Evolutionary conservation across 1,140 invertebrate genomes (phyloP), one percentile per base, ranked within the genome.

Genomic region (Conopomorpha cramerella): DNA sequence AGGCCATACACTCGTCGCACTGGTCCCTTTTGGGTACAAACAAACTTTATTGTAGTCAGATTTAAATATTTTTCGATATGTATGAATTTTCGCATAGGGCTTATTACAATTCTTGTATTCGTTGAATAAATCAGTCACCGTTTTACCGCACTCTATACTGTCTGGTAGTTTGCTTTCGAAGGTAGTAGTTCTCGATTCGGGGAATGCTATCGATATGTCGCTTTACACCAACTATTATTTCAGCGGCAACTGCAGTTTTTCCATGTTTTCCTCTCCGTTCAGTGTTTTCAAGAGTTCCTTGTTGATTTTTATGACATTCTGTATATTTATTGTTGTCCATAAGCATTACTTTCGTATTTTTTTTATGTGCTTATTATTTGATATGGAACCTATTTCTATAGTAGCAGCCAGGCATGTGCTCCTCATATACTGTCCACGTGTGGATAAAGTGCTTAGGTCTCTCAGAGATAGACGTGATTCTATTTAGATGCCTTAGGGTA

Each of bases 11-110:
- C 3, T 23, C 12, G 30, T 64, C 47, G 34, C 60, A 68, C 19
- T 60, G 51, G 36, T 63, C 56, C 30, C 66, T 66, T 48, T 62
- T 64, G 6, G 55, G 53, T 18, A 38, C 41, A 36, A 50, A 49
- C 36, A 59, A 63, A 32, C 41, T 18, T 10, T 34, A 49, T 60
- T 50, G 31, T 46, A 57, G 41, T 55, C 35, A 12, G 8, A 55
- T 19, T 46, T 49, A 34, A 55, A 57, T 28, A 57, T 49, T 11
- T 38, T 25, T 14, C 38, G 30, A 25, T 48, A 54, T 26, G 42
- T 43, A 28, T 46, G 37, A 34, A 41, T 48, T 25, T 18, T 36
- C 14, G 30, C 39, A 15, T 30, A 8, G 7, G 16, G 11, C 27
- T 48, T 43, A n/a, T 25, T 36, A 25, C 36, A 8, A 31, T 29